These are phyloP conservation scores for Amphipyra tragopoginis DNA, from an alignment of 2,888 invertebrate genomes.

Conservation along the genomic window DNA sequence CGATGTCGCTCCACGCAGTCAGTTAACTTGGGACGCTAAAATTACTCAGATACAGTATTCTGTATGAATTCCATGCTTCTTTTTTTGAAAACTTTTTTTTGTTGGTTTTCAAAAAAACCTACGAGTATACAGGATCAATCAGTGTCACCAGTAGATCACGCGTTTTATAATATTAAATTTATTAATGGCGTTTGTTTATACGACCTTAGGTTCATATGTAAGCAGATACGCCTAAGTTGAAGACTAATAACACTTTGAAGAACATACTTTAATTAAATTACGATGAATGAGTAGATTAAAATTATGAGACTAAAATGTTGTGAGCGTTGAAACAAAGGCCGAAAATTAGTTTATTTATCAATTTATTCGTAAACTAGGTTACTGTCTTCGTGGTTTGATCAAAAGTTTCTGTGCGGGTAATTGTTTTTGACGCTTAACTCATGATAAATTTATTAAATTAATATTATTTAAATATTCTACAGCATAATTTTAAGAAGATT, in stretches of 20 bases:
- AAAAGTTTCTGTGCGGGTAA: constrained; percentile 51
- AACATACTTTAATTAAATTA: constrained; percentile 10
- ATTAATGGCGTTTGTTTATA: constrained; percentile 32
- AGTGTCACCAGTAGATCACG: too few species aligned
- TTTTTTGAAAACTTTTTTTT: too few species aligned
- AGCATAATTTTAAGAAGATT: constrained; percentile 2
- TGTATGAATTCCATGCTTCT: too few species aligned
- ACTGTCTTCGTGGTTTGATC: constrained; percentile 46
- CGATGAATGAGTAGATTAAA: constrained; percentile 24
- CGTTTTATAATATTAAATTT: constrained; percentile 49
- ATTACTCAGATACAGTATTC: too few species aligned
- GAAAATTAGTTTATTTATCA: constrained; percentile 49
- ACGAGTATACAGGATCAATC: too few species aligned
- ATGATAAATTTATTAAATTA: constrained; percentile 38
- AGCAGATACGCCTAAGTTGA: constrained; percentile 11
- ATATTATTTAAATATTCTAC: constrained; percentile 15
- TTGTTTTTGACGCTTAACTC: constrained; percentile 48
- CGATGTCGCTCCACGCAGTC: too few species aligned
- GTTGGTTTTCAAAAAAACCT: too few species aligned
- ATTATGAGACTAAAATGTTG: constrained; percentile 33
- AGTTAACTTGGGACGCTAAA: too few species aligned
- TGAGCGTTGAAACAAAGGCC: constrained; percentile 25
- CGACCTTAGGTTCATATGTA: constrained; percentile 31
- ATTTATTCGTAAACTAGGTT: constrained; percentile 50
- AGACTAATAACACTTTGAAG: constrained; percentile 30